A percentile compares a stretch with the other conserved stretches of the same genome.
Conservation (phyloP, 92 coral and sea anemone species). For the Phenganax marumi region DNA sequence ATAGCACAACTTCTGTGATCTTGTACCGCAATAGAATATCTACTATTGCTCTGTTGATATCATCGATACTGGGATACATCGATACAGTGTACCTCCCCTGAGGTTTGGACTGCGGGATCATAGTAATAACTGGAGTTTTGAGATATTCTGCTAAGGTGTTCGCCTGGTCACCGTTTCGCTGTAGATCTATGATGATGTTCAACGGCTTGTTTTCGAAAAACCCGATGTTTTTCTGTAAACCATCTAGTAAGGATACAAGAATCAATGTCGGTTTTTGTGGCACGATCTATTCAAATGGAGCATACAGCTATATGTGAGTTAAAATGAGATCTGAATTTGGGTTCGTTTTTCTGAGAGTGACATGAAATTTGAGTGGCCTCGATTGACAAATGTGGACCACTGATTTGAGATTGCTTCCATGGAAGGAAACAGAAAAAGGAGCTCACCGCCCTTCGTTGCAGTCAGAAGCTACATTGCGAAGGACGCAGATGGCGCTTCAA, state of each 20-base stretch:
- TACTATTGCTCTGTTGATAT: slow-evolving; percentile 19
- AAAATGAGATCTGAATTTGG: too few relatives aligned
- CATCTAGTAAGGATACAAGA: background rate
- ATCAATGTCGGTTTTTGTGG: background rate
- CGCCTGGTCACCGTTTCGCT: slow-evolving; percentile 17
- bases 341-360: too few relatives aligned
- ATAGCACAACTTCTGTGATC: slow-evolving; percentile 6
- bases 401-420: too few relatives aligned
- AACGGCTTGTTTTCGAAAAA: background rate
- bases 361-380: too few relatives aligned
- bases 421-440: too few relatives aligned
- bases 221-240: background rate
- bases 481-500: too few relatives aligned
- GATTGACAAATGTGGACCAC: too few relatives aligned
- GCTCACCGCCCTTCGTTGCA: too few relatives aligned
- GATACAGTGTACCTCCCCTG: slow-evolving; percentile 19
- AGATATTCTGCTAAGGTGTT: slow-evolving; percentile 23
- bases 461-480: too few relatives aligned
- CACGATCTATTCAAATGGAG: background rate
- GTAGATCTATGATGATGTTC: slow-evolving; percentile 28
- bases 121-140: slow-evolving; percentile 19
- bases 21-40: slow-evolving; percentile 15
- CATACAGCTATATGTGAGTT: background rate
- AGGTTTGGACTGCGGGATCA: slow-evolving; percentile 37
- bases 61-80: slow-evolving; percentile 29